Base-by-base conservation (phyloP, 2,113 vertebrate species). In the Bothrops jararaca region DNA sequence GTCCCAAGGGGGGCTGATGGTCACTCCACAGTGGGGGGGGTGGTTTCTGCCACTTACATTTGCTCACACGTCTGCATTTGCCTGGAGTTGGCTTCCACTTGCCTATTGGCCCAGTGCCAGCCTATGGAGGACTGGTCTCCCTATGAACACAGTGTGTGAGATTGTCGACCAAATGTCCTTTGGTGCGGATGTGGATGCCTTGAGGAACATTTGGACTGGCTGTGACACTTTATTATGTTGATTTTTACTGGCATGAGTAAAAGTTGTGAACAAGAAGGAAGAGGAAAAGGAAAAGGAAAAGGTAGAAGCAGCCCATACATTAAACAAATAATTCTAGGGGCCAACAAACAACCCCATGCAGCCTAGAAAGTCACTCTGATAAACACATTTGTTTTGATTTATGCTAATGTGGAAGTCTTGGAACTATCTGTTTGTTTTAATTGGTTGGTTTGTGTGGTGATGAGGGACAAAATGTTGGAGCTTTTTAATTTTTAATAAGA, bases 161-260 rank as follows among this genome's bases (percentile, higher is more conserved):
- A 5, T 2, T 45, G 6, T 3, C 0, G 10, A 52, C 39, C 2
- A 12, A 9, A 0, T 9, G 86, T 12, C 91, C 0, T 0, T 0
- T 56, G 0, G 1, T 0, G 10, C 85, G 52, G 9, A 22, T 11
- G 1, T 39, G 74, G 90, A 1, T 85, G 54, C 54, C 39, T 48
- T 60, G 80, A 48, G 85, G 54, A 85, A 45, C 39, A 5, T 0
- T 29, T 92, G 74, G 23, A n/a, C 91, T 90, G 94, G 54, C 94
- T 24, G 0, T 95, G 97, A 97, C 74, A 85, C 97, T 97, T 97
- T 95, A 95, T 98, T 97, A 97, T 93, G 96, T 95, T 96, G 96
- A 97, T 97, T 95, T 95, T 95, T 96, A 95, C 91, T 95, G 97
- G 95, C 95, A 8, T 6, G 91, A 94, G 95, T 89, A 93, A 94